Evolutionary conservation across 2,888 invertebrate species (phyloP), one percentile per base, ranked within the genome.

Genomic region (Euphydryas editha): DNA sequence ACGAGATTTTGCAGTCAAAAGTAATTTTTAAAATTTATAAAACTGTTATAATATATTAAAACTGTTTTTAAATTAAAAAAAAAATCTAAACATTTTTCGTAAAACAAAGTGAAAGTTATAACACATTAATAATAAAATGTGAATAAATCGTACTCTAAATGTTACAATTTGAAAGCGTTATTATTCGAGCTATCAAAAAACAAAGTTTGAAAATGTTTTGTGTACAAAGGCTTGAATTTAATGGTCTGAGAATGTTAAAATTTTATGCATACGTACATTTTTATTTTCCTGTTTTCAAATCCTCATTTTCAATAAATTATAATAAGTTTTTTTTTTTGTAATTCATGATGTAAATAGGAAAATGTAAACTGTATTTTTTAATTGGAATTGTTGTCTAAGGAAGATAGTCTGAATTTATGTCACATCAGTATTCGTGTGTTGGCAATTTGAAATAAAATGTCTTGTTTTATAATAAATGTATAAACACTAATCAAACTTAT

Each of bases 151-250:
- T n/a, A n/a, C 24, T 51, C 51, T 30, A 51, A 24, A 30, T 24
- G 24, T 51, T 24, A 24, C 24, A 51, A n/a, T 51, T 47, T 15
- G 24, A 51, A 51, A 51, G 51, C 24, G 51, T 51, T 51, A 24
- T 51, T 51, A 51, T 51, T 51, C 51, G 51, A 24, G 24, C 24
- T 51, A 51, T 51, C 51, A 51, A 51, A 51, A 30, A 51, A 51
- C 24, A 51, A 18, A 10, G 24, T 30, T 51, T 21, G 10, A 47
- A 47, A 51, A 51, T 24, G 24, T 51, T 24, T 24, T 8, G 30
- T n/a, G 13, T 24, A 30, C 51, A 51, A 51, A 51, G 24, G 51
- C 51, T 24, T 51, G 20, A 11, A 47, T 47, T 51, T 24, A 24
- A 51, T 30, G 51, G 24, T 15, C n/a, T n/a, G 51, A 21, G 30